Evolutionary conservation across 2,888 invertebrate species (phyloP), one percentile per base, ranked within the genome.

Genomic region (Dryobota labecula): DNA sequence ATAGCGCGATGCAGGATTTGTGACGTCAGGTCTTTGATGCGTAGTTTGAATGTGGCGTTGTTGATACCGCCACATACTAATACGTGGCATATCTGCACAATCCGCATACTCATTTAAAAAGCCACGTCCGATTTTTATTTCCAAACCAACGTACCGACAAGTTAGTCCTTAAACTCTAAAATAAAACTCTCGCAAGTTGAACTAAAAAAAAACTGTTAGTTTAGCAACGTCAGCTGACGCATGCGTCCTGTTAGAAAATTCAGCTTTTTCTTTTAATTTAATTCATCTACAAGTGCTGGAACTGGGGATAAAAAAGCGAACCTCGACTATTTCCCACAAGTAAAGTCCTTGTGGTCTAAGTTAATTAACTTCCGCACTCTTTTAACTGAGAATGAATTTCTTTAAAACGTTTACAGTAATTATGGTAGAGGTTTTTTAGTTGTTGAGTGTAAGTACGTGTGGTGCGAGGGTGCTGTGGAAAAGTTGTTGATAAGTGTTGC

Each of bases 241-340:
- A 56, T 65, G 73, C 79, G 79, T 62, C 57, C 63, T 58, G 70
- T 77, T 83, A 79, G 78, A 71, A 82, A 80, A 80, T 72, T 83
- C 73, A 78, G 82, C 82, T 80, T 87, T 88, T 90, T 86, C 71
- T 72, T 76, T 58, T 87, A 90, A 89, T 87, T 89, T 88, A 87
- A 90, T 90, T 88, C 86, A 81, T 82, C 86, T 82, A 79, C 84
- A 87, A 87, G 89, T 86, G 85, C 83, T 84, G 77, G 77, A 53
- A 74, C 80, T 69, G 68, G 24, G 56, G 45, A 11, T 20, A 76
- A 89, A 87, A 87, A 87, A 86, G 75, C 58, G 76, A 80, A 84
- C 82, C 75, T 81, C 72, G 73, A 74, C 72, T 78, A 78, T 83
- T 66, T 65, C 64, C 78, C 58, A 47, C 73, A 79, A 78, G 71